Percentiles rank a stretch among this genome's conserved stretches.
Conservation (phyloP, 2,797 vertebrate species). For the Glyptemys insculpta region DNA sequence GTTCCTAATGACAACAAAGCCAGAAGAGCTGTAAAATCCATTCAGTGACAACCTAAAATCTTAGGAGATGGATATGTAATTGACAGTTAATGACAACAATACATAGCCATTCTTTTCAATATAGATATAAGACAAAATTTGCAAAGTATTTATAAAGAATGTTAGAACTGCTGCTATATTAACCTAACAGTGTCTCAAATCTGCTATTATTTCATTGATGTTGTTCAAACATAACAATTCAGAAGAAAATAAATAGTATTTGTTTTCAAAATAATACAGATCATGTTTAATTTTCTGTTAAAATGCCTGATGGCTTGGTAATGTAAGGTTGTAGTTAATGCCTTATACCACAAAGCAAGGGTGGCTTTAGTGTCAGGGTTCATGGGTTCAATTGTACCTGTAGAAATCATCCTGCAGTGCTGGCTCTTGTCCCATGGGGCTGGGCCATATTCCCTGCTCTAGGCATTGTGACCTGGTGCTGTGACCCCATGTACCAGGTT, state of each 20-base stretch:
- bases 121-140: too few relatives aligned
- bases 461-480: too few relatives aligned
- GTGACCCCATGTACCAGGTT: too few relatives aligned
- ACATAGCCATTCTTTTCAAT: too few relatives aligned
- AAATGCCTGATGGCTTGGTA: rapidly evolving
- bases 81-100: rapidly evolving
- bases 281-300: rapidly evolving
- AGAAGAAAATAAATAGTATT: not conserved
- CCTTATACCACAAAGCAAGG: not conserved
- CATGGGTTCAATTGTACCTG: too few relatives aligned
- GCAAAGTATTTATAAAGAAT: rapidly evolving
- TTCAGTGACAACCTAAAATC: rapidly evolving
- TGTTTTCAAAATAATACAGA: rapidly evolving
- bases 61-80: not conserved
- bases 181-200: not conserved
- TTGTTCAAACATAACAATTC: not conserved
- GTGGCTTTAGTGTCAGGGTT: not conserved
- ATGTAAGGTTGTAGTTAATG: not conserved
- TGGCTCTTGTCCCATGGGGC: not conserved
- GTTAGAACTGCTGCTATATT: not conserved
- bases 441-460: too few relatives aligned
- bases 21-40: rapidly evolving
- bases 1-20: not conserved
- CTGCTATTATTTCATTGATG: not conserved
- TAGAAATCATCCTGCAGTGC: not conserved